Conservation (phyloP, 2,113 vertebrate genomes). For the Rhinolophus ferrumequinum region DNA sequence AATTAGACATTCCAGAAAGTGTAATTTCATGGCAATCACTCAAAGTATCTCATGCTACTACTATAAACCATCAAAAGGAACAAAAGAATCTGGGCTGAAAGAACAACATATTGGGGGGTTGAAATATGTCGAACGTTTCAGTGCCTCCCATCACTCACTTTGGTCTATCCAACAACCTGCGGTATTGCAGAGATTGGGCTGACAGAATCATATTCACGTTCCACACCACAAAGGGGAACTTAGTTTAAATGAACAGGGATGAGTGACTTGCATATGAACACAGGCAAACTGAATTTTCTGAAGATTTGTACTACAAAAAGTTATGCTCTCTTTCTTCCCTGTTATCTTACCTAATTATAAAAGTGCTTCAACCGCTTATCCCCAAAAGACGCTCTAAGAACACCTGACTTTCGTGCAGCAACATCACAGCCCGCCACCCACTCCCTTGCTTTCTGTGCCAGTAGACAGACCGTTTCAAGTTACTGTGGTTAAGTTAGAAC, state of each 20-base stretch:
- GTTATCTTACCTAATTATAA: slow-evolving; percentile 69
- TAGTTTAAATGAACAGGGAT: not conserved
- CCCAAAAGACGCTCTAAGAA: slow-evolving; percentile 45
- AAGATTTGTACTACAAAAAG: not conserved
- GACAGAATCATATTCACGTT: not conserved
- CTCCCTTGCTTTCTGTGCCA: not conserved
- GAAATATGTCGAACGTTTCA: slow-evolving; percentile 32
- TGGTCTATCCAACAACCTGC: not conserved
- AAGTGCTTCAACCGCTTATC: not conserved
- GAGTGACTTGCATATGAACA: not conserved
- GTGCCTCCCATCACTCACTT: not conserved
- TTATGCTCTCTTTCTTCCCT: slow-evolving; percentile 42
- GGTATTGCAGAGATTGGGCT: not conserved
- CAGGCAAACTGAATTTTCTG: slow-evolving; percentile 40
- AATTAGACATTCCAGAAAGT: not conserved
- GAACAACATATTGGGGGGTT: slow-evolving; percentile 15
- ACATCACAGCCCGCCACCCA: accelerated
- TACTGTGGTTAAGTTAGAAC: not conserved
- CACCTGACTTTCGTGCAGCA: not conserved
- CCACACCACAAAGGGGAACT: accelerated
- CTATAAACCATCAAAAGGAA: slow-evolving; percentile 25
- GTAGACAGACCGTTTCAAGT: not conserved
- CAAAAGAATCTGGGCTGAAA: slow-evolving; percentile 21
- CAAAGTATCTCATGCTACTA: not conserved
- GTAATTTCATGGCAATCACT: slow-evolving; percentile 36